Conservation (phyloP, 2,113 vertebrate genomes). For the Hippocampus abdominalis region DNA sequence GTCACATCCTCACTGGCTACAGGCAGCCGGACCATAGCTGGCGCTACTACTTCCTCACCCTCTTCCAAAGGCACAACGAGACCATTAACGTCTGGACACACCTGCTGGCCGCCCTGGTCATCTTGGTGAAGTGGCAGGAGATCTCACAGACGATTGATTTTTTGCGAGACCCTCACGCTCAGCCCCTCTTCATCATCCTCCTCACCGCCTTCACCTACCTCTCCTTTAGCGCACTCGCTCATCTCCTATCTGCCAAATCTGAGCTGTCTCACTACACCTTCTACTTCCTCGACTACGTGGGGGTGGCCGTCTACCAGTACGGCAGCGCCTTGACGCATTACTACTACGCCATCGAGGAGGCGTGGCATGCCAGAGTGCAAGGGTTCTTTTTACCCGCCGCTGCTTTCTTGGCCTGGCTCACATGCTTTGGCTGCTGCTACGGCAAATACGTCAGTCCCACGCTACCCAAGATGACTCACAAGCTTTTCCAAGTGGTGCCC, state of each 20-base stretch:
- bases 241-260: slow-evolving; percentile 90
- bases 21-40: slow-evolving; percentile 82
- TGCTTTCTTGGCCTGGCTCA: slow-evolving; percentile 86
- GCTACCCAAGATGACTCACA: slow-evolving; percentile 69
- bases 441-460: slow-evolving; percentile 80
- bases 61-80: slow-evolving; percentile 94
- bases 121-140: slow-evolving; percentile 81
- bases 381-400: slow-evolving; percentile 79
- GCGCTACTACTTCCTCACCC: slow-evolving; percentile 87
- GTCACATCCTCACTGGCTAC: slow-evolving; percentile 86
- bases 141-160: slow-evolving; percentile 82
- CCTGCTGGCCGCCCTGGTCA: slow-evolving; percentile 78
- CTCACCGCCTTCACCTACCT: slow-evolving; percentile 84
- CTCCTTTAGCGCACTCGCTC: slow-evolving; percentile 84
- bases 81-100: slow-evolving; percentile 91
- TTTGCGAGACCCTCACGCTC: slow-evolving; percentile 81
- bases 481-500: slow-evolving; percentile 89
- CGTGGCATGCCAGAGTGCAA: slow-evolving; percentile 77
- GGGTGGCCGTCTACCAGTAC: slow-evolving; percentile 89
- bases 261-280: slow-evolving; percentile 94
- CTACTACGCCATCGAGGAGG: slow-evolving; percentile 85
- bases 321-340: slow-evolving; percentile 87
- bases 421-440: slow-evolving; percentile 89
- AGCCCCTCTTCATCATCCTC: slow-evolving; percentile 86
- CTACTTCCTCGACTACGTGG: slow-evolving; percentile 95